Evolutionary conservation across 2,113 vertebrate species (phyloP), one percentile per base, ranked within the genome.

Genomic region (Anser brachyrhynchus): DNA sequence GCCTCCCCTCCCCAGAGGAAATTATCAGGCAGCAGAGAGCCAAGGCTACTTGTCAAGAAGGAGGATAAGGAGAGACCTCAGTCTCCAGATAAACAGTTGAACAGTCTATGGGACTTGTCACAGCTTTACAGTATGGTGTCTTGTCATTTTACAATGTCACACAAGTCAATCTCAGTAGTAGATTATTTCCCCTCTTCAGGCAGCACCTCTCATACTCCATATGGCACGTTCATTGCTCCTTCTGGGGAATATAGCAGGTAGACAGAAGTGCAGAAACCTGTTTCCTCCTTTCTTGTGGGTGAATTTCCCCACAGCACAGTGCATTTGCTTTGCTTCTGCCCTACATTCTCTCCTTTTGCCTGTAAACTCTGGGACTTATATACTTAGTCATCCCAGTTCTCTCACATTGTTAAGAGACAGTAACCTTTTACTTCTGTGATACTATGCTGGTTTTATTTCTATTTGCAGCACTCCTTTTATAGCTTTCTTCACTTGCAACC

Each of bases 401-500:
- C 43, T 78, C 31, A 54, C 3, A 0, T 66, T 7, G 3, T 79
- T 75, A 87, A 89, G 35, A 87, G 54, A 75, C 23, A 72, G 57
- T 57, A 92, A 94, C 57, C 80, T 93, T 93, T 90, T 90, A 80
- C 8, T 81, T 81, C 28, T 72, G 43, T 72, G 57, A 75, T 84
- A 74, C 39, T 84, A 84, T 0, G 1, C 12, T 84, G 33, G 35
- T 52, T 89, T 93, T 87, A 78, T 89, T 92, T 92, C 92, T 96
- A 82, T 96, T 93, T 79, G 49, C 75, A 79, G 44, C 1, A 0
- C 19, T 94, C 16, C 28, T 87, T 95, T 93, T 92, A 58, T 69
- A 90, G 64, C 29, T 87, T 10, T 58, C 80, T 92, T 90, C 31
- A 10, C 77, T 92, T 73, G 35, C 76, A 84, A 59, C 95, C 95